A percentile compares a stretch with the other conserved stretches of the same genome.
phyloP scores from a whole-genome alignment of 2,113 vertebrate species.

The Chrysochloris asiatica region DNA sequence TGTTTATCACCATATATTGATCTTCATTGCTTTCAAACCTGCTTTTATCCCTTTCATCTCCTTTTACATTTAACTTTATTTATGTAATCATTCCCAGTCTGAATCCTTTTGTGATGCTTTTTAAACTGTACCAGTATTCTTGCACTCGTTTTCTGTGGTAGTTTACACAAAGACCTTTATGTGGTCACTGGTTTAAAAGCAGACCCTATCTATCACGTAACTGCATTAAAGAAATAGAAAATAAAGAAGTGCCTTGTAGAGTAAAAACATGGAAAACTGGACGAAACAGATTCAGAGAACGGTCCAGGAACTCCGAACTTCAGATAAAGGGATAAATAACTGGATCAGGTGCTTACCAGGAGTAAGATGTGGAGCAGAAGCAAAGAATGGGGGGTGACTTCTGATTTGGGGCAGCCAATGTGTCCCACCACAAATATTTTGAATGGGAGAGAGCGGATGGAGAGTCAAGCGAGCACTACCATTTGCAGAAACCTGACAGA shows the following conservation, averaged over 20 bases:
- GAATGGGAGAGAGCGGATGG: too few relatives aligned
- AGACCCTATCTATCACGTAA: not conserved
- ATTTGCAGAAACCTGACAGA: too few relatives aligned
- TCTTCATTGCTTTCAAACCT: not conserved
- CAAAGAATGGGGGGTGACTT: too few relatives aligned
- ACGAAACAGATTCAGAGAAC: too few relatives aligned
- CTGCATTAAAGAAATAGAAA: not conserved
- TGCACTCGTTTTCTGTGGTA: not conserved
- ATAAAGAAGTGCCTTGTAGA: not conserved
- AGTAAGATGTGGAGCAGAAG: too few relatives aligned
- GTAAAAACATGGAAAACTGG: too few relatives aligned
- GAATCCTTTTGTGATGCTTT: not conserved
- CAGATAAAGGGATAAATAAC: too few relatives aligned
- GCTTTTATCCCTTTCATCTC: not conserved
- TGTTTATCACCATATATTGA: not conserved
- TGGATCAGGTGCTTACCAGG: too few relatives aligned
- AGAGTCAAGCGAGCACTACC: too few relatives aligned
- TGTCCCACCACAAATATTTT: too few relatives aligned
- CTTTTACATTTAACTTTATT: not conserved
- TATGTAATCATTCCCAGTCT: not conserved
- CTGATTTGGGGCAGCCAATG: too few relatives aligned
- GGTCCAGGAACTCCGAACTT: too few relatives aligned
- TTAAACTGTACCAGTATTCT: not conserved
- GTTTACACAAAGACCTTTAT: not conserved
- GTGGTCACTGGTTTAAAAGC: not conserved